Conservation (phyloP, 2,888 invertebrate genomes). For the Alloscopus bannaensis region DNA sequence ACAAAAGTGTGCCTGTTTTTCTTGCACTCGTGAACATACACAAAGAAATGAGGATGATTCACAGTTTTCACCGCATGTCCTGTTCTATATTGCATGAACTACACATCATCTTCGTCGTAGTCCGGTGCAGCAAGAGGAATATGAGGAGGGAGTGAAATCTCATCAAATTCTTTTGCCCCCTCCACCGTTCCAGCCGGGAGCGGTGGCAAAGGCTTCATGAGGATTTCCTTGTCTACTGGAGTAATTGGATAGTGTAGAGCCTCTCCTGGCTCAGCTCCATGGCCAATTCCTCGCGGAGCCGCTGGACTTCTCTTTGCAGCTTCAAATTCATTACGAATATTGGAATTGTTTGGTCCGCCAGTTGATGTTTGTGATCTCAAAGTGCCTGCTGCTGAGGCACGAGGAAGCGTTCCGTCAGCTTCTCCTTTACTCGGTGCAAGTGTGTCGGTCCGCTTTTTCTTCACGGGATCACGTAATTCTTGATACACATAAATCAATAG, state of each 20-base stretch:
- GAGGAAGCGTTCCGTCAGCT: neutral
- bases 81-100: neutral
- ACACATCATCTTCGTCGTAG: constrained; percentile 55
- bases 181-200: constrained; percentile 37
- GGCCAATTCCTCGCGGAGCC: constrained; percentile 41
- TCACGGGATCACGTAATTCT: constrained; percentile 52
- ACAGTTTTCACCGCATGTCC: neutral
- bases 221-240: constrained; percentile 38
- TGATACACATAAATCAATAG: constrained; percentile 55
- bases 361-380: constrained; percentile 21
- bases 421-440: neutral
- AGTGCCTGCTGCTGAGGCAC: neutral
- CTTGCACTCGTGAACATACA: neutral
- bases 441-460: constrained; percentile 9
- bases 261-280: constrained; percentile 49
- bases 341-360: constrained; percentile 46
- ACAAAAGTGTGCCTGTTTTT: no score
- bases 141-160: constrained; percentile 58
- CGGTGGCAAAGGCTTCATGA: constrained; percentile 55
- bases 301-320: neutral
- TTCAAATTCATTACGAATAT: constrained; percentile 55
- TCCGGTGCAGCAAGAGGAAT: constrained; percentile 56
- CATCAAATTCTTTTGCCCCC: constrained; percentile 50
- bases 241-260: constrained; percentile 56
- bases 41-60: neutral